Evolutionary conservation across 2,888 invertebrate species (phyloP), one percentile per base, ranked within the genome.

Genomic region (Cerastis rubricosa): DNA sequence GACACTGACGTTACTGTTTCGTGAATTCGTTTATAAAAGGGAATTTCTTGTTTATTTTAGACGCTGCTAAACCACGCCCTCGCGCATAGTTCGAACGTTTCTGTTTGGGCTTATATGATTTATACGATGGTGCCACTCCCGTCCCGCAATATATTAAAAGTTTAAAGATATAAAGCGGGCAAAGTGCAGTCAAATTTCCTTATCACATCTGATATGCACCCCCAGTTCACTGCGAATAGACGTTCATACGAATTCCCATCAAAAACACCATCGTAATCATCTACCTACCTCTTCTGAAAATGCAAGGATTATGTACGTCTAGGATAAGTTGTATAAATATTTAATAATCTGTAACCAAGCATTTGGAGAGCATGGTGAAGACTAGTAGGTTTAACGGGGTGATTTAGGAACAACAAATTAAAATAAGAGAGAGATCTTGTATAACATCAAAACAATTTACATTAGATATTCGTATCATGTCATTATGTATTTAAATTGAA

Each of bases 401-500:
- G 8, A 8, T 3, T 17, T n/a, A 1, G 29, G 1, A 59, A 57
- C 25, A 25, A 22, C 22, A 49, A 19, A 4, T 22, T 7, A 7
- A n/a, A 19, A 11, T 19, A 19, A 35, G 35, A 35, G 9, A 25
- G 6, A 8, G 47, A 54, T 8, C 14, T 63, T 47, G 3, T 14
- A 25, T 8, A 57, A 12, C 17, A 76, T 40, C 22, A 40, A 19
- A 47, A 25, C 8, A 25, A n/a, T 25, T 69, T 47, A n/a, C 6
- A 75, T 17, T 59, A 59, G 17, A 22, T 45, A 29, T 43, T 45
- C 14, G 49, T 40, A 65, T 67, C 35, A 68, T 51, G n/a, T 22
- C 43, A 81, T 64, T 35, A 40, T 25, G n/a, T 43, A 64, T 25
- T 57, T 49, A 68, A 73, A 63, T 68, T 12, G 1, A 63, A 51